phyloP scores from a whole-genome alignment of 2,888 invertebrate genomes.

The Coelogynopora nodosa region DNA sequence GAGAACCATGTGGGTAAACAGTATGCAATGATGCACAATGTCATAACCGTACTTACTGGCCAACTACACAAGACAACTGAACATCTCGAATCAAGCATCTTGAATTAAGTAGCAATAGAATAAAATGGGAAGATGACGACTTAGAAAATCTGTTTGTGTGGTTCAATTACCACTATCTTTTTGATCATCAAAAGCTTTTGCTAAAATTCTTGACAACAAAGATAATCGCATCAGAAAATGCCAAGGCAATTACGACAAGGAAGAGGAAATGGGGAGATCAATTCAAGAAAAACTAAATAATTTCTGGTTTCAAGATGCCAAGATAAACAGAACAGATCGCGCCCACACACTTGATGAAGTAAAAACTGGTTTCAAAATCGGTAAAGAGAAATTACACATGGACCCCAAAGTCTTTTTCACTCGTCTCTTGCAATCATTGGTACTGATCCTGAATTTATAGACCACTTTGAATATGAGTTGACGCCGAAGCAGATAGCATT shows the following conservation, averaged over 20 bases:
- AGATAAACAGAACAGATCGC: not conserved
- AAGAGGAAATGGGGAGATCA: not conserved
- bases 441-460: not conserved
- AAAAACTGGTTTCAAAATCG: not conserved
- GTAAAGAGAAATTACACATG: not conserved
- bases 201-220: not conserved
- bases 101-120: not conserved
- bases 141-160: not conserved
- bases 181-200: not conserved
- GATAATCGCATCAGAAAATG: not conserved
- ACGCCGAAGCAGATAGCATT: not conserved
- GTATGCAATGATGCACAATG: not conserved
- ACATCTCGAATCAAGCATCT: too few species aligned
- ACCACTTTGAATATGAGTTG: conserved; percentile 22
- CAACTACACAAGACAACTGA: not conserved
- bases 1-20: conserved; percentile 47
- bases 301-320: conserved; percentile 17
- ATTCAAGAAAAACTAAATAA: conserved; percentile 24
- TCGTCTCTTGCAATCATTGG: not conserved
- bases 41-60: conserved; percentile 3
- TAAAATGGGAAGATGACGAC: not conserved
- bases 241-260: not conserved
- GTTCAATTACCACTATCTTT: not conserved
- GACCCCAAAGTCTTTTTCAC: not conserved
- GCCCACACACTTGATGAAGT: not conserved